phyloP scores from a whole-genome alignment of 23 tunicate genomes.

The Styela plicata region DNA sequence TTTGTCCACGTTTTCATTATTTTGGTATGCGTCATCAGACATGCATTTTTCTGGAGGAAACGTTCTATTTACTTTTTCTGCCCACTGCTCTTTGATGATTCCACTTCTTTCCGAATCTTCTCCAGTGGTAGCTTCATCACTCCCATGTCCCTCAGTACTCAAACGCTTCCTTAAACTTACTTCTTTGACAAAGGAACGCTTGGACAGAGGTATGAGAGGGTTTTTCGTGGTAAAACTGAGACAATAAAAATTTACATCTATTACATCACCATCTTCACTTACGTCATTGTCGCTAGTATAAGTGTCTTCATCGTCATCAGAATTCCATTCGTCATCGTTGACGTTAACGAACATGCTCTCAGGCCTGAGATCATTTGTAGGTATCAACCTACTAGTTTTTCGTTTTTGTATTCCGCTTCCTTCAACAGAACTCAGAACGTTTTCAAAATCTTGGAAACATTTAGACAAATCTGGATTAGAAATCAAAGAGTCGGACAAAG shows the following conservation, averaged over 20 bases:
- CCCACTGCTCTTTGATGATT: not conserved
- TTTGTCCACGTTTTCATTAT: not conserved
- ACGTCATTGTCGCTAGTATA: not conserved
- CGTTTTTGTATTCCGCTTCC: not conserved
- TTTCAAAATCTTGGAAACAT: not conserved
- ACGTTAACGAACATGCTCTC: slow-evolving; percentile 68
- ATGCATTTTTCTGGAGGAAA: not conserved
- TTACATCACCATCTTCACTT: slow-evolving; percentile 32
- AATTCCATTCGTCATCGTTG: slow-evolving; percentile 35
- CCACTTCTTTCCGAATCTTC: not conserved
- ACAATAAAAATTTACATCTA: slow-evolving; percentile 75
- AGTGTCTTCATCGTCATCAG: slow-evolving; percentile 2
- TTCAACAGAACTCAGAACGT: not conserved
- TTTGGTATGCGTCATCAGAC: not conserved
- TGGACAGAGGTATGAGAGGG: slow-evolving; percentile 74
- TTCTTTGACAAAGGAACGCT: slow-evolving; percentile 52
- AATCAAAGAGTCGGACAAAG: not conserved
- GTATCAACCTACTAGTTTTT: not conserved
- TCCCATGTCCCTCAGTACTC: slow-evolving; percentile 8
- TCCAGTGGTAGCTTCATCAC: not conserved
- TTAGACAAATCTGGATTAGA: not conserved
- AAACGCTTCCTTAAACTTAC: slow-evolving; percentile 20
- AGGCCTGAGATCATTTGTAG: not conserved
- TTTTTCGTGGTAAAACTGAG: slow-evolving; percentile 59
- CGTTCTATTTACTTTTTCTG: not conserved